Conservation (phyloP, 2,113 vertebrate genomes). For the Zeus faber region DNA sequence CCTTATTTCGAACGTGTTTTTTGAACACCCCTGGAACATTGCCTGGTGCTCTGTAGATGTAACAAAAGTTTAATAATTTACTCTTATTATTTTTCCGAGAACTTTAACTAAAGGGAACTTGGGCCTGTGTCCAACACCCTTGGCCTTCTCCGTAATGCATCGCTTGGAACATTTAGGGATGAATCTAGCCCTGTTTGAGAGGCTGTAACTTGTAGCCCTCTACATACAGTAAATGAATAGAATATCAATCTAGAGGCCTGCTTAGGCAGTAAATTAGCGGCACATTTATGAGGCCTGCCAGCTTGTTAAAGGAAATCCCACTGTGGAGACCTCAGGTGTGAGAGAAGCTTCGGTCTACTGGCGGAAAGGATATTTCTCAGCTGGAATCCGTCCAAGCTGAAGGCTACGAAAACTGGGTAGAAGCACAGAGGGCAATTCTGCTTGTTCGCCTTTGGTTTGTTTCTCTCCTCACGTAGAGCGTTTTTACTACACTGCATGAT, state of each 20-base stretch:
- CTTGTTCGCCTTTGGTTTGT: conserved; percentile 50
- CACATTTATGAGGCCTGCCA: conserved; percentile 33
- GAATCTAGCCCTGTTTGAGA: conserved; percentile 10
- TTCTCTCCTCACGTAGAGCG: conserved; percentile 31
- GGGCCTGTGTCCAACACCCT: conserved; percentile 20
- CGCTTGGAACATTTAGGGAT: conserved; percentile 22
- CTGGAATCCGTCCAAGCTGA: conserved; percentile 28
- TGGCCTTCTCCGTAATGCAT: conserved; percentile 27
- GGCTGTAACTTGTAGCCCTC: conserved; percentile 35
- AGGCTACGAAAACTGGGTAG: conserved; percentile 29
- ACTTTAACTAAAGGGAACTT: conserved; percentile 15
- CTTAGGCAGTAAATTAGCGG: conserved; percentile 35
- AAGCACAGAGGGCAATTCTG: conserved; percentile 28
- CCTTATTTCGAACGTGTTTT: conserved; percentile 9
- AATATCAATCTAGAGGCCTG: conserved; percentile 20
- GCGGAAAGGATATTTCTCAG: conserved; percentile 23
- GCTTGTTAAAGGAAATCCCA: conserved; percentile 36
- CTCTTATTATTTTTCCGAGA: conserved; percentile 35
- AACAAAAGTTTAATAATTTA: conserved; percentile 33
- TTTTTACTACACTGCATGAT: conserved; percentile 61
- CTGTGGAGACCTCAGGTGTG: conserved; percentile 15
- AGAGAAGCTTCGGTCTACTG: conserved; percentile 16
- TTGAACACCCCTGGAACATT: conserved; percentile 11
- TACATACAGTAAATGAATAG: conserved; percentile 18
- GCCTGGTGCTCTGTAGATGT: conserved; percentile 27